phyloP scores from a whole-genome alignment of 2,113 vertebrate genomes.

The Saimiri boliviensis region DNA sequence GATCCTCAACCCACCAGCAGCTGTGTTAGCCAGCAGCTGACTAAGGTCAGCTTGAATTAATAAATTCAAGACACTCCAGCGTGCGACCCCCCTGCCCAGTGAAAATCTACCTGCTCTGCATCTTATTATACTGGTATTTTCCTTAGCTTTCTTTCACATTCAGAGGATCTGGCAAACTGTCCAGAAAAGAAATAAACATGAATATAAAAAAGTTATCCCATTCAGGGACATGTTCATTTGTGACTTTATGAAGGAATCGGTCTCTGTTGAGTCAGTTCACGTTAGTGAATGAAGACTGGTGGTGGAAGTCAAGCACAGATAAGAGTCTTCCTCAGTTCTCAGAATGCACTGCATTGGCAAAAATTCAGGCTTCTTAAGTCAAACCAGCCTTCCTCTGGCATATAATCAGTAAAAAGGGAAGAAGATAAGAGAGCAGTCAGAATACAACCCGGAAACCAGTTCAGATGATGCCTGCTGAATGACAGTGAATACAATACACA shows the following conservation, averaged over 20 bases:
- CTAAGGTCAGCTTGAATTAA: too few species aligned
- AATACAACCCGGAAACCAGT: not conserved
- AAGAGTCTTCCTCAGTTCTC: not conserved
- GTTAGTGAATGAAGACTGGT: not conserved
- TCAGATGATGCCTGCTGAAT: not conserved
- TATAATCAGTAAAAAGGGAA: not conserved
- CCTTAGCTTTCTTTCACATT: not conserved
- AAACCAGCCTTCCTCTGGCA: not conserved
- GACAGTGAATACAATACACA: not conserved
- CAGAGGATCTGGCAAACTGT: not conserved
- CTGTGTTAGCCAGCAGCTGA: not conserved
- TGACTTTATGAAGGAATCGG: not conserved
- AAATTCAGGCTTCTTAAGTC: not conserved
- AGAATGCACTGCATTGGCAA: not conserved
- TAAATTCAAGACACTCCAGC: not conserved
- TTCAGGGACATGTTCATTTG: not conserved
- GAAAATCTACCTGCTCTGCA: not conserved
- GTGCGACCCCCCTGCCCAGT: not conserved
- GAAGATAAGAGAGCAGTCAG: not conserved
- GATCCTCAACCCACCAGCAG: not conserved
- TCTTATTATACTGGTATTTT: not conserved
- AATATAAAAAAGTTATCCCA: not conserved
- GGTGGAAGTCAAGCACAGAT: fast-evolving
- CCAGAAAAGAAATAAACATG: not conserved
- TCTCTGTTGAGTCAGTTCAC: not conserved